phyloP scores from a whole-genome alignment of 2,797 vertebrate genomes.

The Gila robusta region DNA sequence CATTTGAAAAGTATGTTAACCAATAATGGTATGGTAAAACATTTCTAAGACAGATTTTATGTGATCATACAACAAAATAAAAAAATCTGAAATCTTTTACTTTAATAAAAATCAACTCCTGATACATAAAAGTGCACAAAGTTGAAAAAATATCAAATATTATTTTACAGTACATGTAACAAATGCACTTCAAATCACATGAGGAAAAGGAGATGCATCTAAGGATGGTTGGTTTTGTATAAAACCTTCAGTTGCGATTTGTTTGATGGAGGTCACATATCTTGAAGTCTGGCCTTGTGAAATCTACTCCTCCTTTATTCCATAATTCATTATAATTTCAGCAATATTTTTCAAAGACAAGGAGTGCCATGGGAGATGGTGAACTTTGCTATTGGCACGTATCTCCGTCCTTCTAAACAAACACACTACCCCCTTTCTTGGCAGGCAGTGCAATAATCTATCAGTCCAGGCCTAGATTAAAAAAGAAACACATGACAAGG shows the following conservation, averaged over 20 bases:
- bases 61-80: not conserved
- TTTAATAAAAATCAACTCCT: not conserved
- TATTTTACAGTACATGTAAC: not conserved
- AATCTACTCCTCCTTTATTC: slow-evolving; percentile 23
- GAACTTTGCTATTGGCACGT: slow-evolving; percentile 47
- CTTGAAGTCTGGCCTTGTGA: slow-evolving; percentile 53
- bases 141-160: not conserved
- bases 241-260: slow-evolving; percentile 18
- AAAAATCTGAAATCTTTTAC: not conserved
- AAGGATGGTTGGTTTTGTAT: slow-evolving; percentile 5
- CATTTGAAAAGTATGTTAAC: not conserved
- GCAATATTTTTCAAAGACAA: slow-evolving; percentile 46
- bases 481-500: slow-evolving; percentile 58
- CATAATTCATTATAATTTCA: slow-evolving; percentile 52
- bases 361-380: slow-evolving; percentile 39
- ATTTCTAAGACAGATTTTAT: not conserved
- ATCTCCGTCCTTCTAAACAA: slow-evolving; percentile 53
- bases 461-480: slow-evolving; percentile 60
- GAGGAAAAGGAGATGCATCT: not conserved
- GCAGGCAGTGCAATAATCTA: slow-evolving; percentile 55
- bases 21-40: not conserved
- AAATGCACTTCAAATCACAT: slow-evolving; percentile 3
- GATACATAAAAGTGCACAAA: not conserved
- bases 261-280: slow-evolving; percentile 58
- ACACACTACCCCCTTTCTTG: slow-evolving; percentile 50